phyloP scores from a whole-genome alignment of 2,888 invertebrate genomes.

The Macrosiphum euphorbiae region DNA sequence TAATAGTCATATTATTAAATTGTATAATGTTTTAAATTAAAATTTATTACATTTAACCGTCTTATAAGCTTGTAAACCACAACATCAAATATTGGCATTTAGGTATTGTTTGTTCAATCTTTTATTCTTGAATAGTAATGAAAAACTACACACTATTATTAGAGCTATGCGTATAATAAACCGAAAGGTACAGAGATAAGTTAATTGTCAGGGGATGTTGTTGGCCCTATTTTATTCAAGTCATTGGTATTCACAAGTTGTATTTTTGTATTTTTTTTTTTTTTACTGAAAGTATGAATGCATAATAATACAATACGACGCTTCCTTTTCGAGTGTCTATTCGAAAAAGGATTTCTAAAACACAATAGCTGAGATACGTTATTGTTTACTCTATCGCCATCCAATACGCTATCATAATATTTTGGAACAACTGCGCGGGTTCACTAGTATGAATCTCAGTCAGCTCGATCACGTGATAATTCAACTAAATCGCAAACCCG shows the following conservation, averaged over 20 bases:
- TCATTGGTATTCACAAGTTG: neutral
- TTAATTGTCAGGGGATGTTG: neutral
- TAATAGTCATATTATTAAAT: neutral
- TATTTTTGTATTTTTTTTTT: neutral
- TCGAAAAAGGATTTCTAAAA: neutral
- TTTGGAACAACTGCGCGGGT: neutral
- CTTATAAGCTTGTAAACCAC: neutral
- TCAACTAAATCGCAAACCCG: neutral
- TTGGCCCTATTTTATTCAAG: neutral
- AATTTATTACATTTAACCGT: neutral
- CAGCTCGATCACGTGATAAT: neutral
- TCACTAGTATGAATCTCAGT: neutral
- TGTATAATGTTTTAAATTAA: neutral
- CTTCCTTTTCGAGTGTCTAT: neutral
- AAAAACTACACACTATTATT: neutral
- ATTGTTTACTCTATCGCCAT: neutral
- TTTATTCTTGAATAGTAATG: neutral
- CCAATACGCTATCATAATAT: neutral
- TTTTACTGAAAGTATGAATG: neutral
- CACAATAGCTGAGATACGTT: neutral
- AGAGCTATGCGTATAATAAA: neutral
- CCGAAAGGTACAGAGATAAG: neutral
- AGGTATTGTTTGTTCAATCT: neutral
- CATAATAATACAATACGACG: neutral
- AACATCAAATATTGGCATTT: neutral